A percentile compares a stretch with the other conserved stretches of the same genome.
Evolutionary conservation across 1,140 invertebrate genomes (phyloP).

Genomic region (Meloidogyne exigua): DNA sequence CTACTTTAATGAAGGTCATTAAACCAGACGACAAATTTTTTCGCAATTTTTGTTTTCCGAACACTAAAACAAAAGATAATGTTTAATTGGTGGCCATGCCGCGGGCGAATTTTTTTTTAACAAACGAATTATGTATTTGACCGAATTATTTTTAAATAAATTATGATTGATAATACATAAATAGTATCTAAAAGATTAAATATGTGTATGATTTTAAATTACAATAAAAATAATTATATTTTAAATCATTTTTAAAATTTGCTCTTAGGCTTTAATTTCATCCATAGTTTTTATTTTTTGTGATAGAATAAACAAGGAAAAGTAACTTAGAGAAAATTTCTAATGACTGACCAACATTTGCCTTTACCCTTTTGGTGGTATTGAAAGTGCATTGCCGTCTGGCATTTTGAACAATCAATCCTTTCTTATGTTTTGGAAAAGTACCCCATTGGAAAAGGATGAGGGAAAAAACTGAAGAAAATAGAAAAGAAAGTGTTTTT

Average conservation of each 20-base stretch:
- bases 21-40: background rate
- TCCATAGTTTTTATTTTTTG: too few species aligned
- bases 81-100: background rate
- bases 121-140: background rate
- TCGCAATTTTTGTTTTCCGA: background rate
- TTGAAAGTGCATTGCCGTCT: background rate
- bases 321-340: too few species aligned
- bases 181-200: background rate
- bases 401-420: background rate
- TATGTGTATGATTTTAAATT: background rate
- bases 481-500: conserved; percentile 5
- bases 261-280: too few species aligned
- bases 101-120: background rate
- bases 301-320: background rate
- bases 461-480: background rate
- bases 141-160: background rate
- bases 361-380: background rate
- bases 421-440: background rate
- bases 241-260: too few species aligned
- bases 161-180: background rate
- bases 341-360: background rate
- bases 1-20: background rate
- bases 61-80: conserved; percentile 3
- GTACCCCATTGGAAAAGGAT: background rate
- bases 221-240: too few species aligned